These are phyloP conservation scores for Propithecus deckenii DNA, from an alignment of 2,797 vertebrate species.

Conservation along the genomic window DNA sequence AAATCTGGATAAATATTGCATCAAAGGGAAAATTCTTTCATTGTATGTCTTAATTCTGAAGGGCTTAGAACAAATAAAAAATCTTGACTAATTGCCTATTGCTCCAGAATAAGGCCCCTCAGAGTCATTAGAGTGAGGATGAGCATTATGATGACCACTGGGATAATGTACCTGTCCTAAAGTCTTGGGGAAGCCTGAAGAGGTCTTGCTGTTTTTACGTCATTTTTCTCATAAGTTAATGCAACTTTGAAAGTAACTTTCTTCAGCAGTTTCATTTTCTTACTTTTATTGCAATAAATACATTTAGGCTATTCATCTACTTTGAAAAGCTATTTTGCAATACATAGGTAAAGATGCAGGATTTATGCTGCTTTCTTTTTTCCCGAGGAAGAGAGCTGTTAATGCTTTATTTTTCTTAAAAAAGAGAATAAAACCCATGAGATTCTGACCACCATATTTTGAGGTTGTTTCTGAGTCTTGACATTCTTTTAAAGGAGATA, in stretches of 20 bases:
- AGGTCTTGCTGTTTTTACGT: neutral
- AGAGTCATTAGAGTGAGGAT: neutral
- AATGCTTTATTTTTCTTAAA: slow-evolving; percentile 27
- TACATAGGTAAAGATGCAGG: neutral
- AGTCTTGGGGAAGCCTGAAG: neutral
- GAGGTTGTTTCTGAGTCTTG: slow-evolving; percentile 30
- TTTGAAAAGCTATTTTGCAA: neutral
- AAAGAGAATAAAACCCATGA: neutral
- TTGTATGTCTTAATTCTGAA: slow-evolving; percentile 22
- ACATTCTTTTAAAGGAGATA: slow-evolving; percentile 3
- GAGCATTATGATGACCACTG: too few species aligned
- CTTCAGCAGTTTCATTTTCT: slow-evolving; percentile 3
- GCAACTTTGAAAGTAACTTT: neutral
- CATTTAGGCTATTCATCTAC: neutral
- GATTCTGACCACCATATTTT: neutral
- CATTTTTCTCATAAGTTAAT: neutral
- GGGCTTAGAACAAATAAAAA: neutral
- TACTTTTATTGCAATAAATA: neutral
- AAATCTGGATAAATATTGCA: neutral
- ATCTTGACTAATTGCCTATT: neutral
- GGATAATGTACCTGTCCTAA: neutral
- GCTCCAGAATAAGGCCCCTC: neutral
- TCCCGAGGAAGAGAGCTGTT: neutral
- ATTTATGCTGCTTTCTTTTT: neutral
- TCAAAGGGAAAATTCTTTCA: neutral